Evolutionary conservation across 2,888 invertebrate genomes (phyloP), one percentile per base, ranked within the genome.

Genomic region (Minunthozetes semirufus): DNA sequence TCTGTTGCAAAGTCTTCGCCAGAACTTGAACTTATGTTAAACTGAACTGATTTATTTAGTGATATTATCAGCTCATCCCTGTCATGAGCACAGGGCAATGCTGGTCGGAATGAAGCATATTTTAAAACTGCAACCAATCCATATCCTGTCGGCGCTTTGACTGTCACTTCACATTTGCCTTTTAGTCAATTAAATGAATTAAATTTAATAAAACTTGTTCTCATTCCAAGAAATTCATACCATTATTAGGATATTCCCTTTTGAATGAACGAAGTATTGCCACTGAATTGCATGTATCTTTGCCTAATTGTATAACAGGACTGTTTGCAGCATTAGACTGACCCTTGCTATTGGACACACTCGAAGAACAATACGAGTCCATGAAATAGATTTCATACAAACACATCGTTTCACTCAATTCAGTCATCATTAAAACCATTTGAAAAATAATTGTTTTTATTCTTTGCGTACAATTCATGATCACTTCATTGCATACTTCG

Each of bases 91-190:
- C 68, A 68, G 38, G 68, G 68, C 19, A 33, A 46, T 4, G 6
- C 4, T 46, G 68, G 68, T 22, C 68, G 19, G 19, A 68, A 68
- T 19, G 42, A 42, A 3, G 68, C 68, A 68, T 68, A 68, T 19
- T 68, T 68, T 19, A 68, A 6, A 22, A 42, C 42, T 22, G 42
- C 68, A 13, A 46, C 19, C 1, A 68, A n/a, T 19, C 68, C 68
- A 22, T 42, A 68, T 6, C 68, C 68, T 13, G n/a, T 1, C 42
- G 9, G n/a, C n/a, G 68, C n/a, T 68, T 42, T 68, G 22, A 68
- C 42, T 13, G 46, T 68, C 15, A 68, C 68, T 33, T 68, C 68
- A 19, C 68, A 68, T 68, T 68, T 68, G 46, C 19, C 68, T 68
- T 29, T 19, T 38, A 33, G 13, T 19, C 5, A 46, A 5, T 27